A percentile compares a stretch with the other conserved stretches of the same genome.
phyloP scores from a whole-genome alignment of 2,888 invertebrate genomes.

The Macaria liturata region DNA sequence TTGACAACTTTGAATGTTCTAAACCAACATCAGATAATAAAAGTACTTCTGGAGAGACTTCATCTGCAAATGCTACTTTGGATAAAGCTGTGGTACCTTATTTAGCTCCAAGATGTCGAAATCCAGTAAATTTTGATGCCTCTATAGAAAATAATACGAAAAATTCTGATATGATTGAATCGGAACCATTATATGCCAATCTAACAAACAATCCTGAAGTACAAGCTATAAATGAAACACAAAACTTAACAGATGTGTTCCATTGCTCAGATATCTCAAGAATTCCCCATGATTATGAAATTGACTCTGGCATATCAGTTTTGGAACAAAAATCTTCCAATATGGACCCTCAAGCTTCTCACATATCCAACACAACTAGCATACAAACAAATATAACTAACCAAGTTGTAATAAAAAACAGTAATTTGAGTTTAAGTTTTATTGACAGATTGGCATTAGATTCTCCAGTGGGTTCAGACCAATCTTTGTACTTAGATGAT shows the following conservation, averaged over 20 bases:
- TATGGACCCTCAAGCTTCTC: conserved; percentile 24
- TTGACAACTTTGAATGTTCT: conserved; percentile 2
- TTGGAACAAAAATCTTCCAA: conserved; percentile 56
- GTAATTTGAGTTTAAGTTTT: conserved; percentile 70
- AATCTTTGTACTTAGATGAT: conserved; percentile 72
- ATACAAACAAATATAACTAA: conserved; percentile 64
- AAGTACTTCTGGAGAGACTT: background rate
- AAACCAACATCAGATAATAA: background rate
- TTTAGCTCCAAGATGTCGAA: conserved; percentile 23
- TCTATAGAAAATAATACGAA: conserved; percentile 14
- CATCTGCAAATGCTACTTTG: conserved; percentile 1
- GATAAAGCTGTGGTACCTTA: conserved; percentile 7
- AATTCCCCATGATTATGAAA: conserved; percentile 39
- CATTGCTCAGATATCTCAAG: conserved; percentile 37
- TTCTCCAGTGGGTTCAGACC: conserved; percentile 66
- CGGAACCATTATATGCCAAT: conserved; percentile 64
- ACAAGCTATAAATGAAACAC: background rate
- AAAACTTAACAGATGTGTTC: conserved; percentile 20
- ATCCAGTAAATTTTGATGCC: conserved; percentile 16
- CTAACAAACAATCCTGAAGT: conserved; percentile 33
- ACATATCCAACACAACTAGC: conserved; percentile 51
- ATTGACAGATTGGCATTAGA: conserved; percentile 73
- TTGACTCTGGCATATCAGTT: conserved; percentile 61
- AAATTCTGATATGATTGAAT: conserved; percentile 9
- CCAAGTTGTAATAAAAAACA: conserved; percentile 67